These are phyloP conservation scores for Frankliniella intonsa DNA, from an alignment of 2,888 invertebrate genomes.

Conservation along the genomic window DNA sequence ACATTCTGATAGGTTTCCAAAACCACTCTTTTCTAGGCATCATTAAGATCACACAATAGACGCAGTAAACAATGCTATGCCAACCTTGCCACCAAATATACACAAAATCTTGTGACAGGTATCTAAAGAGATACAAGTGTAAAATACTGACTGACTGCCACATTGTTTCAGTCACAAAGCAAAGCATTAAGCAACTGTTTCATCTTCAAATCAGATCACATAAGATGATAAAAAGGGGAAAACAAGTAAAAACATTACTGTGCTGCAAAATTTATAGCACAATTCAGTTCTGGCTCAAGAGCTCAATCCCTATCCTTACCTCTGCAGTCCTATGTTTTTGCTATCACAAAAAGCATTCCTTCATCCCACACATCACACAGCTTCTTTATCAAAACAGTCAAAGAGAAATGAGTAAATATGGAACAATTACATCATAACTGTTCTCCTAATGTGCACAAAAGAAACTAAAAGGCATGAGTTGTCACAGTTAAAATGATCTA, in stretches of 20 bases:
- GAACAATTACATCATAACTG: background rate
- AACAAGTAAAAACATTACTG: conserved; percentile 25
- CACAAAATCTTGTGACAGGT: background rate
- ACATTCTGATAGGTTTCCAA: too few species aligned
- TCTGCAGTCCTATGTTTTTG: conserved; percentile 10
- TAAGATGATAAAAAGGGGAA: conserved; percentile 15
- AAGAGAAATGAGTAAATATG: background rate
- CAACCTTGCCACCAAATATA: too few species aligned
- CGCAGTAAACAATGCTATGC: too few species aligned
- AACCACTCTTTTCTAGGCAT: too few species aligned
- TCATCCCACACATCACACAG: background rate
- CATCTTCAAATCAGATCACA: background rate
- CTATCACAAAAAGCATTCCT: conserved; percentile 9
- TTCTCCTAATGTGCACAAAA: background rate
- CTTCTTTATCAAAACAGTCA: background rate
- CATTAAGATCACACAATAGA: too few species aligned
- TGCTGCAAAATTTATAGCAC: conserved; percentile 7
- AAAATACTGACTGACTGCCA: background rate
- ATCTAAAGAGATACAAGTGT: background rate
- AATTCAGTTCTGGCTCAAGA: conserved; percentile 22
- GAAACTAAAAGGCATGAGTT: background rate
- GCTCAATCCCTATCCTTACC: conserved; percentile 15
- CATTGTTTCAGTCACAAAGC: background rate
- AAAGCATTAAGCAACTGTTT: background rate
- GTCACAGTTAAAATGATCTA: background rate